Conservation (phyloP, 2,113 vertebrate genomes). For the Elachura formosa region DNA sequence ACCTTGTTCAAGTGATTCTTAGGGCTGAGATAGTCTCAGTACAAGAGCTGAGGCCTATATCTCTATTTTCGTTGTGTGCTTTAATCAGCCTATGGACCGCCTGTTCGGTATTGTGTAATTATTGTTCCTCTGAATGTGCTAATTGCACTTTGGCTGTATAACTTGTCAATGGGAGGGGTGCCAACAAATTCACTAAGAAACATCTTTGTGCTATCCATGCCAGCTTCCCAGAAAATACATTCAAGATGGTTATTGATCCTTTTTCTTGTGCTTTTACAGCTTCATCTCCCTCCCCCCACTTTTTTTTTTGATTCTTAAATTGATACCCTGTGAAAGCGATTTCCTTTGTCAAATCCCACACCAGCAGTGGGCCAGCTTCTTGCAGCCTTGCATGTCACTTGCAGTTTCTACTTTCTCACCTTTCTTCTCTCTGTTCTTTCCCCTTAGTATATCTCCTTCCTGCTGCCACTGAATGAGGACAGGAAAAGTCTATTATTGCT, state of each 20-base stretch:
- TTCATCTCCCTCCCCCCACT: neutral
- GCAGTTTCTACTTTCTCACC: neutral
- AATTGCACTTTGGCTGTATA: conserved; percentile 65
- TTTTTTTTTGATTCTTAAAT: conserved; percentile 1
- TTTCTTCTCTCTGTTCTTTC: conserved; percentile 4
- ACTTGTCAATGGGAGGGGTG: conserved; percentile 60
- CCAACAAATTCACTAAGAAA: conserved; percentile 61
- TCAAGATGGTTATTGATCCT: conserved; percentile 69
- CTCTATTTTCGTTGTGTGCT: neutral
- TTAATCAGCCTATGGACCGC: conserved; percentile 21
- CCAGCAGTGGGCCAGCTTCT: neutral
- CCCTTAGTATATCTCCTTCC: neutral
- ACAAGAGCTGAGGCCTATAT: neutral
- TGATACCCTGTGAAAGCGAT: conserved; percentile 20
- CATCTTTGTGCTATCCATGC: conserved; percentile 58
- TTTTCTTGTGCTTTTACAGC: conserved; percentile 66
- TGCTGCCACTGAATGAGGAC: neutral
- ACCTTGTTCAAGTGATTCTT: neutral
- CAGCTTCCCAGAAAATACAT: conserved; percentile 67
- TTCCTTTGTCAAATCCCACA: conserved; percentile 7
- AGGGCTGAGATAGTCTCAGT: neutral
- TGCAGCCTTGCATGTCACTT: neutral
- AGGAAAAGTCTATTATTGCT: conserved; percentile 13
- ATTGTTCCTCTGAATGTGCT: conserved; percentile 61
- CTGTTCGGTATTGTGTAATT: conserved; percentile 61